phyloP scores from a whole-genome alignment of 2,888 invertebrate genomes.

The Apamea epomidion region DNA sequence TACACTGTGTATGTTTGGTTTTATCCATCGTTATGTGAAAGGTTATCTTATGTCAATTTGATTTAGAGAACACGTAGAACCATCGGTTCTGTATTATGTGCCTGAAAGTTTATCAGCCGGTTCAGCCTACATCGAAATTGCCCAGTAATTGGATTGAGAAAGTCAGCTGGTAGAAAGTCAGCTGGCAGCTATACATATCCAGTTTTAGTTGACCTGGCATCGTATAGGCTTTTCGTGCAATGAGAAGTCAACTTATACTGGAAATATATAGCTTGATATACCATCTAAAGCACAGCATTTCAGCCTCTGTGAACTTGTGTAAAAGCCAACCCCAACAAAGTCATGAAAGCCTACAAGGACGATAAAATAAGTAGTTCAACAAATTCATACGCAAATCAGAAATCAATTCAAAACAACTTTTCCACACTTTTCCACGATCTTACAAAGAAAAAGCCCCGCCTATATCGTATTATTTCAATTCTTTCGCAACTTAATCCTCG shows the following conservation, averaged over 20 bases:
- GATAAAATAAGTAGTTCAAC: not conserved
- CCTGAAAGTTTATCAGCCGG: not conserved
- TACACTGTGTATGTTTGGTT: not conserved
- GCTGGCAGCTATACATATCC: not conserved
- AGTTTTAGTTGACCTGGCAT: not conserved
- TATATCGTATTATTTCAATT: slow-evolving; percentile 58
- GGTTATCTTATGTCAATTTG: not conserved
- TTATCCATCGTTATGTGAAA: not conserved
- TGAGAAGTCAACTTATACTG: not conserved
- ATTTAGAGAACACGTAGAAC: not conserved
- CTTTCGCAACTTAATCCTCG: slow-evolving; percentile 54
- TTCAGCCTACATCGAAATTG: not conserved
- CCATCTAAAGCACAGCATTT: not conserved
- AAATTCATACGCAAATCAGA: slow-evolving; percentile 29
- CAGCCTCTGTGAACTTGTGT: not conserved
- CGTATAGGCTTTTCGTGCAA: not conserved
- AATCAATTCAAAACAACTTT: slow-evolving; percentile 22
- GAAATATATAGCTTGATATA: not conserved
- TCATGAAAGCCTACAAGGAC: not conserved
- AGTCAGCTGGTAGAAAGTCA: not conserved
- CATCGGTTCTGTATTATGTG: not conserved
- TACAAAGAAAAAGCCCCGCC: slow-evolving; percentile 24
- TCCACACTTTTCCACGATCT: not conserved
- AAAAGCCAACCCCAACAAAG: not conserved
- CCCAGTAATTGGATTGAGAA: not conserved